phyloP scores from a whole-genome alignment of 2,888 invertebrate species.

The Chloromyia formosa region DNA sequence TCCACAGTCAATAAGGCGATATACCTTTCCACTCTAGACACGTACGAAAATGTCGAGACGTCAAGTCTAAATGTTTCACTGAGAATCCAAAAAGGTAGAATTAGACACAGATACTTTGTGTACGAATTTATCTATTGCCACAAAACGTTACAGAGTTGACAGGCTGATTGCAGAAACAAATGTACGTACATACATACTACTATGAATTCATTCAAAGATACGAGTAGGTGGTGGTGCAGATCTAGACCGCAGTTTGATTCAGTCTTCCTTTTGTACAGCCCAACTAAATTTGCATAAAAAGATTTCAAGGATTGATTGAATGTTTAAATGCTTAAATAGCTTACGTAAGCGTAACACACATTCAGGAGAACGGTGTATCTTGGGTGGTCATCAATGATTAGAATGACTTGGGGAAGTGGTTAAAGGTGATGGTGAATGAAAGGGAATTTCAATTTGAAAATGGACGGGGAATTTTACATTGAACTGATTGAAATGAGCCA shows the following conservation, averaged over 20 bases:
- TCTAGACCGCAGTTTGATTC: neutral
- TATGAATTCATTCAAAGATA: too few species aligned
- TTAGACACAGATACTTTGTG: too few species aligned
- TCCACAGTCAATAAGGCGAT: neutral
- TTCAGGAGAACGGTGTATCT: too few species aligned
- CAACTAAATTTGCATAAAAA: slow-evolving; percentile 31
- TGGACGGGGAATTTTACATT: too few species aligned
- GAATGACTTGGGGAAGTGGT: too few species aligned
- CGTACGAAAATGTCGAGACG: neutral
- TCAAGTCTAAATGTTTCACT: neutral
- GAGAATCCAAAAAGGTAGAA: neutral
- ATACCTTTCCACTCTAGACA: neutral
- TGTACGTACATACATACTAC: too few species aligned
- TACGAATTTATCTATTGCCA: neutral
- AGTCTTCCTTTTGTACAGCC: neutral
- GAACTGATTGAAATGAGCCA: too few species aligned
- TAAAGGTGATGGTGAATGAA: too few species aligned
- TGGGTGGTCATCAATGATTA: too few species aligned
- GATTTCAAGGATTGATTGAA: slow-evolving; percentile 21
- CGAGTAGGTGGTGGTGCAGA: too few species aligned
- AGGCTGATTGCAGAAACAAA: neutral
- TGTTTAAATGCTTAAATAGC: neutral
- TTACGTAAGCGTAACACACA: slow-evolving; percentile 8
- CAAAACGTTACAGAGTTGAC: neutral
- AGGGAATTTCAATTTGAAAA: too few species aligned